Evolutionary conservation across 2,888 invertebrate species (phyloP), one percentile per base, ranked within the genome.

Genomic region (Pandemis cinnamomeana): DNA sequence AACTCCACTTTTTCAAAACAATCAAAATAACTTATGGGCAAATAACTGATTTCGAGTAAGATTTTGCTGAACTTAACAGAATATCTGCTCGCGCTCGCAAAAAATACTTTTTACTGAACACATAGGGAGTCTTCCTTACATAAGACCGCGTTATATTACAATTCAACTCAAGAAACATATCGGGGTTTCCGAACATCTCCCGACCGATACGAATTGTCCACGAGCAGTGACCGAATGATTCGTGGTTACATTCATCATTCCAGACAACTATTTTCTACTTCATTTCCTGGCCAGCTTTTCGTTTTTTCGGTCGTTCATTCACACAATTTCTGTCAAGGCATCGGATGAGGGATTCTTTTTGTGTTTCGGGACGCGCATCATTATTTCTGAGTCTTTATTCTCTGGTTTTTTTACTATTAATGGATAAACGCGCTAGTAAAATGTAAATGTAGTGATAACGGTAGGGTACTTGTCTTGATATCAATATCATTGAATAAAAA

Each of bases 181-280:
- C 60, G 63, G 48, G 11, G 5, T 20, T 44, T 27, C 15, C 27
- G 42, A 13, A 51, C 67, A 6, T 44, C 64, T 69, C 55, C 27
- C 44, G 42, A 6, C 41, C 61, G 36, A 71, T 55, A 64, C 36
- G 51, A 58, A 64, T 64, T 67, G 74, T 71, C 61, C 70, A 55
- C 69, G 55, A 62, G 68, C 69, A 67, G 53, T 72, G 72, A 70
- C 72, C 72, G 75, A 72, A 70, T 72, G 66, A 72, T 72, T 68
- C 70, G 20, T 27, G 51, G 36, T 20, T 44, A 69, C 66, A 72
- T 75, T 72, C 61, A 75, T 75, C 75, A 75, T 69, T 75, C 72
- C 69, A 58, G 48, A 71, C 68, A 48, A 70, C 72, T 72, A 69
- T 75, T 75, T 72, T 75, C 75, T 67, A 69, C 72, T 68, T 72